phyloP scores from a whole-genome alignment of 2,888 invertebrate species.

The Pimpla rufipes region DNA sequence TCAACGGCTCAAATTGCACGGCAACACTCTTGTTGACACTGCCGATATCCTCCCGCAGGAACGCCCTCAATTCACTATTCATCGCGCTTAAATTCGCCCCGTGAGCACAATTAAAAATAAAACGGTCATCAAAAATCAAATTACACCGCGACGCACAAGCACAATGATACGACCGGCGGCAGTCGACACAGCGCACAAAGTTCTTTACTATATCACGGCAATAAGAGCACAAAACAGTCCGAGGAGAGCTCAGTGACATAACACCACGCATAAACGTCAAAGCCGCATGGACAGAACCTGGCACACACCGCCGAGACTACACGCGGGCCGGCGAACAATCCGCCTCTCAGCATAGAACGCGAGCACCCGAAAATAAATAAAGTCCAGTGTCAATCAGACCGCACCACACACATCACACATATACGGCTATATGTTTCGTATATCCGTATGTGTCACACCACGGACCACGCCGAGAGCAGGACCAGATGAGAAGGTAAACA shows the following conservation, averaged over 20 bases:
- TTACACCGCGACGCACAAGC: neutral
- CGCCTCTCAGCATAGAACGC: too few species aligned
- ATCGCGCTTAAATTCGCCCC: neutral
- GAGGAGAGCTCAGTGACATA: neutral
- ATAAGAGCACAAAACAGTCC: neutral
- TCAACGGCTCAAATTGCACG: neutral
- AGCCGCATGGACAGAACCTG: too few species aligned
- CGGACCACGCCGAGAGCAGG: too few species aligned
- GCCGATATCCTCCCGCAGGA: neutral
- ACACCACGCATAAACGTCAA: too few species aligned
- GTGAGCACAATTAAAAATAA: neutral
- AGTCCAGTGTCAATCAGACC: too few species aligned
- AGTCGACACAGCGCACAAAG: neutral
- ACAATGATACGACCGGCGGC: neutral
- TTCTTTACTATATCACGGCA: neutral
- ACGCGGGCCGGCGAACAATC: too few species aligned
- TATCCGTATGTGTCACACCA: too few species aligned
- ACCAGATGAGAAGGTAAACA: too few species aligned
- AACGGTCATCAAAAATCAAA: neutral
- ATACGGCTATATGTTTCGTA: too few species aligned
- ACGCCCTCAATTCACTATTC: neutral
- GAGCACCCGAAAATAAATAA: too few species aligned
- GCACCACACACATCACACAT: too few species aligned
- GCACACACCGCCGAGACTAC: too few species aligned
- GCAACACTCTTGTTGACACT: neutral